Evolutionary conservation across 2,113 vertebrate species (phyloP).

Genomic region (Thalassarche chlororhynchos): DNA sequence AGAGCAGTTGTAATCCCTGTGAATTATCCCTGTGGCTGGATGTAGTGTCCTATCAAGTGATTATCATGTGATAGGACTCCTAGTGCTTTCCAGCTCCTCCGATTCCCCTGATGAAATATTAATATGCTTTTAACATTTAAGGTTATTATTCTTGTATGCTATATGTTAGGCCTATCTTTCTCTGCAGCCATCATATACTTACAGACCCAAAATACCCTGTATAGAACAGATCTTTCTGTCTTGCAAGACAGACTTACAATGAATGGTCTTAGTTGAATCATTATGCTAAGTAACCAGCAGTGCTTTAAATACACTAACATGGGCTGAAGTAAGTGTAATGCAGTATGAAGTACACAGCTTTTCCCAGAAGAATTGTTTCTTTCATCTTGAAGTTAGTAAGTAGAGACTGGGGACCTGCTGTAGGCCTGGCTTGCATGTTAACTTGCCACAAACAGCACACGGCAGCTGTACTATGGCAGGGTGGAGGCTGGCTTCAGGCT

Average conservation of each 20-base stretch:
- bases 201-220: background rate
- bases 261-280: constrained; percentile 29
- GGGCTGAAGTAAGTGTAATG: background rate
- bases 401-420: background rate
- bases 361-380: background rate
- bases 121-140: constrained; percentile 43
- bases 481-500: background rate
- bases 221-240: constrained; percentile 20
- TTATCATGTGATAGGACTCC: constrained; percentile 62
- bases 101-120: constrained; percentile 1
- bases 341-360: background rate
- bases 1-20: constrained; percentile 57
- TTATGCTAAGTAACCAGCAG: constrained; percentile 54
- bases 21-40: constrained; percentile 65
- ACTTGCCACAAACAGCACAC: background rate
- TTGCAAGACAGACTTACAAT: constrained; percentile 40
- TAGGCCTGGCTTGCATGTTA: constrained; percentile 5
- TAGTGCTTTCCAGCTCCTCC: constrained; percentile 19
- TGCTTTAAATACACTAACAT: constrained; percentile 15
- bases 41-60: constrained; percentile 51
- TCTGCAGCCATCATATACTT: background rate
- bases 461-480: background rate
- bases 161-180: background rate
- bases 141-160: constrained; percentile 9
- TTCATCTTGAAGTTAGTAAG: background rate